Conservation (phyloP, 2,113 vertebrate species). For the Neolamprologus tretocephalus region DNA sequence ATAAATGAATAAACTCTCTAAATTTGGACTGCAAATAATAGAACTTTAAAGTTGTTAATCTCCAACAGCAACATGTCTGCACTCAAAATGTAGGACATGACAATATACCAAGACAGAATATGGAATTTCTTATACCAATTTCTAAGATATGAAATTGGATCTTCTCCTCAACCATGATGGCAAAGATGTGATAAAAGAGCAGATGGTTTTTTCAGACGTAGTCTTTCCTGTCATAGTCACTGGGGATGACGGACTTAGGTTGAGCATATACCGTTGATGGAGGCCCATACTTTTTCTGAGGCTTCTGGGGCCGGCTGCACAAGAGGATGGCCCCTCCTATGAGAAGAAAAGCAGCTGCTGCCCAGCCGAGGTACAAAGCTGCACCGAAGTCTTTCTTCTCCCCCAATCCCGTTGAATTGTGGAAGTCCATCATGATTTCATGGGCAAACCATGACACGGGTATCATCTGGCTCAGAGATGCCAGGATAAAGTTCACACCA, state of each 20-base stretch:
- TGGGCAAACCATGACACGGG: conserved; percentile 89
- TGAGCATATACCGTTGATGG: conserved; percentile 75
- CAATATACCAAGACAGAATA: not conserved
- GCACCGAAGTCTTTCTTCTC: conserved; percentile 85
- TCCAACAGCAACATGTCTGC: not conserved
- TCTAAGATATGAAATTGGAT: not conserved
- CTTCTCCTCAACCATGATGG: not conserved
- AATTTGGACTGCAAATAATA: not conserved
- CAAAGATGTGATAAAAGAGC: not conserved
- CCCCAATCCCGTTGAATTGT: conserved; percentile 68
- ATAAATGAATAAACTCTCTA: not conserved
- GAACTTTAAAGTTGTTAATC: not conserved
- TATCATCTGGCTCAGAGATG: conserved; percentile 78
- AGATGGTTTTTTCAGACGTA: conserved; percentile 76
- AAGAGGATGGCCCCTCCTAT: conserved; percentile 83
- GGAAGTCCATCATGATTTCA: conserved; percentile 83
- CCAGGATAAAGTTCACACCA: conserved; percentile 76
- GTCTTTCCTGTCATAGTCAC: conserved; percentile 73
- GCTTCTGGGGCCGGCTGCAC: conserved; percentile 78
- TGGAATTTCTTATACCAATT: not conserved
- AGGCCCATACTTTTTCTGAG: conserved; percentile 73
- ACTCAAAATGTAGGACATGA: not conserved
- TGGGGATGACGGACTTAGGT: conserved; percentile 66
- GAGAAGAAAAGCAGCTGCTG: conserved; percentile 77
- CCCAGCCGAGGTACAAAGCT: conserved; percentile 88